phyloP scores from a whole-genome alignment of 2,113 vertebrate species.

The Mormyrus iriodes region DNA sequence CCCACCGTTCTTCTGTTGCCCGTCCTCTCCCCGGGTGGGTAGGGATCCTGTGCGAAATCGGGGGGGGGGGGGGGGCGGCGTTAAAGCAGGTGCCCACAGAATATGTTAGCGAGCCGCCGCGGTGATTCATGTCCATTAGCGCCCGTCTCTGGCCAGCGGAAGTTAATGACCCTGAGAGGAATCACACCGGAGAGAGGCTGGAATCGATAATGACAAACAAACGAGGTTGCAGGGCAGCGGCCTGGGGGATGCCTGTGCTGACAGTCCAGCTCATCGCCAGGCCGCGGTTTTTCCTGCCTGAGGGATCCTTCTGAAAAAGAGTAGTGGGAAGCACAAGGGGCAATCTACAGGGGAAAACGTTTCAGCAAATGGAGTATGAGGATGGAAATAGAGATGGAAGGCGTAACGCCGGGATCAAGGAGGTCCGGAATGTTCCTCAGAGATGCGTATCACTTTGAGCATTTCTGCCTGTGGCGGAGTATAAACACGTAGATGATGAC shows the following conservation, averaged over 20 bases:
- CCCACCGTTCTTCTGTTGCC: too few species aligned
- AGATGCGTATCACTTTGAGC: background rate
- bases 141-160: background rate
- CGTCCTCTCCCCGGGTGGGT: background rate
- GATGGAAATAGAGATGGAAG: background rate
- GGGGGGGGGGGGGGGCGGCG: accelerated
- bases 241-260: background rate
- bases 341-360: background rate
- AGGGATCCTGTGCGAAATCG: background rate
- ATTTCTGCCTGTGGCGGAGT: background rate
- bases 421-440: background rate
- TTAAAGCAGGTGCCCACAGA: background rate
- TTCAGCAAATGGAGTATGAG: background rate
- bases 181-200: background rate
- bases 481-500: background rate
- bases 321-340: background rate
- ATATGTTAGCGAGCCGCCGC: background rate
- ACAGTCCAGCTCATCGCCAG: background rate
- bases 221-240: background rate
- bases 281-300: too few species aligned
- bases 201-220: slow-evolving; percentile 7
- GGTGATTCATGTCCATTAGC: background rate
- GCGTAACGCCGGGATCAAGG: background rate
- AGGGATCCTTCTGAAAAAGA: too few species aligned
- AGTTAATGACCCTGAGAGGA: background rate